Evolutionary conservation across 1,140 invertebrate genomes (phyloP), one percentile per base, ranked within the genome.

Genomic region (Zaprionus gabonicus): DNA sequence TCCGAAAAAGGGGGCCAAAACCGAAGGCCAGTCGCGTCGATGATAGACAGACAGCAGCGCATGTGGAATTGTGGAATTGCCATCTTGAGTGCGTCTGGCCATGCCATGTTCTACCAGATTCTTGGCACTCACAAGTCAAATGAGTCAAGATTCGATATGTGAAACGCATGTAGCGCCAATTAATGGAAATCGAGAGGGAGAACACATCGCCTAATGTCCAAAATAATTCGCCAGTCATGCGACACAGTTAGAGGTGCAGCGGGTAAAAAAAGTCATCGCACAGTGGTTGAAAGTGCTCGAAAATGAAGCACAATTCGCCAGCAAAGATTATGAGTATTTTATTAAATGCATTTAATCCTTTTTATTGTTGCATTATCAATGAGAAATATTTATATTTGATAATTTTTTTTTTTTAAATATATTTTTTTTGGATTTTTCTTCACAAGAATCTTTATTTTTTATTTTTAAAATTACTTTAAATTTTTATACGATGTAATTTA

Each of bases 161-260:
- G 63, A 5, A 36, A 49, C 46, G 64, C 53, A 27, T 49, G 27
- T 71, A 57, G 12, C 53, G 41, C 69, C 53, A 71, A 66, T 71
- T 71, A 71, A 46, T 44, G 38, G 46, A 36, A 36, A 66, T 65
- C 23, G 38, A 65, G 36, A 66, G 41, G 53, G 36, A 55, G 15
- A 17, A 58, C 15, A 58, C 53, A 23, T 57, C 20, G 7, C 12
- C 31, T 51, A 59, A 67, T 67, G 55, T 46, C 44, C 70, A 67
- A 67, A 41, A 72, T 53, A 38, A 53, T 41, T 72, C 17, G 63
- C 31, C 12, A 38, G 55, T 67, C 63, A 75, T 63, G 60, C 67
- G 58, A 20, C 66, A 70, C 31, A 44, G 31, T 38, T 62, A 46
- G 4, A 36, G 34, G n/a, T 17, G 49, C 51, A 41, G 62, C 44